Evolutionary conservation across 1,140 invertebrate species (phyloP).

Genomic region (Muscidifurax raptorellus): DNA sequence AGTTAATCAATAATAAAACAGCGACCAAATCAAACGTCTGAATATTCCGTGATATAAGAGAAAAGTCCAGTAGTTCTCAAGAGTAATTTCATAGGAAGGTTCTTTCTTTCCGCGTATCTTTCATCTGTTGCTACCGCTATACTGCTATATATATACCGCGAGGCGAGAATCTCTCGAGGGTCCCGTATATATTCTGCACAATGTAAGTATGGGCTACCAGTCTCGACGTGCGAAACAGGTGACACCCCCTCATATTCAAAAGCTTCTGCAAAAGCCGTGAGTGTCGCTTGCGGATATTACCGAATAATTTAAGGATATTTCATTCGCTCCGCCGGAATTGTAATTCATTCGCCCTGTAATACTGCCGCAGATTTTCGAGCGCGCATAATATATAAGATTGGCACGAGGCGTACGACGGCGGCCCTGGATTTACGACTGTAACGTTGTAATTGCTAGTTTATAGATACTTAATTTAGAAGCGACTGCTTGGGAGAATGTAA

Average conservation of each 20-base stretch:
- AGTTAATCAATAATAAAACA: no score
- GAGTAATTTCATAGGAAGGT: no score
- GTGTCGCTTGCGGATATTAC: slow-evolving; percentile 65
- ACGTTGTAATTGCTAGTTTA: no score
- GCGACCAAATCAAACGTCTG: no score
- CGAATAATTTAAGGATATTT: slow-evolving; percentile 70
- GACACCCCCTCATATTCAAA: slow-evolving; percentile 49
- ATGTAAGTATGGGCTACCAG: not conserved
- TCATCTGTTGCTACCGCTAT: no score
- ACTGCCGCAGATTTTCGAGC: slow-evolving; percentile 46
- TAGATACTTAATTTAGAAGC: no score
- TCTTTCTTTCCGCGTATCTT: no score
- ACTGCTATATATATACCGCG: no score
- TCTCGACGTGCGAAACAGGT: slow-evolving; percentile 33
- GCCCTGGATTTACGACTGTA: no score
- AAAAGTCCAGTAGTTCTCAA: no score
- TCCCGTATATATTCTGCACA: not conserved
- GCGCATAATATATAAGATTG: not conserved
- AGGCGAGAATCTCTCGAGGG: not conserved
- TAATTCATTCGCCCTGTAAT: slow-evolving; percentile 40
- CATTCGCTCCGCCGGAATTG: slow-evolving; percentile 56
- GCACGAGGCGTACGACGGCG: not conserved
- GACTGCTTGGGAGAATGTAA: no score
- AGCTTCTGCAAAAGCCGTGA: slow-evolving; percentile 25
- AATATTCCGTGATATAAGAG: no score